Base-by-base conservation (phyloP, 2,113 vertebrate genomes). In the Pterocles orientalis region DNA sequence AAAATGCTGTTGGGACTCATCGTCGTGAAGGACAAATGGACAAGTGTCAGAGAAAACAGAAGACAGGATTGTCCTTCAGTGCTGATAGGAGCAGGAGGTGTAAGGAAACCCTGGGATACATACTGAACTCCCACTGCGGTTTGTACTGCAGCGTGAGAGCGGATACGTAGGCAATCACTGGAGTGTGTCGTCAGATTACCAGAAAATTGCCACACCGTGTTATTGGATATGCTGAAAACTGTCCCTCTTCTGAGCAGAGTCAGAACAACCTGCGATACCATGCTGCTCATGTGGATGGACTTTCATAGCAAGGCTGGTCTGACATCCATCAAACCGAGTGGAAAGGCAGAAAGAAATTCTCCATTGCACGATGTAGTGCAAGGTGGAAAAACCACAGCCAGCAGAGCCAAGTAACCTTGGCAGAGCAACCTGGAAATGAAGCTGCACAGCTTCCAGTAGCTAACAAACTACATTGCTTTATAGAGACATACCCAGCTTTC, bases 281-380 rank as follows among this genome's bases (percentile, higher is more conserved):
- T 18, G 33, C 60, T 0, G 0, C 34, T 84, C 1, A 0, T 5
- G 25, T 43, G 62, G 29, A 48, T 6, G 6, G 72, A 18, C 66
- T 69, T 45, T 41, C 28, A 8, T 2, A 71, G 39, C 25, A 68
- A 78, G 29, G 45, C 70, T 76, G 57, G 9, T 47, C 71, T 82
- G 79, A 86, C 11, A 51, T 19, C 29, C 47, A 14, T 13, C 34
- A 70, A 51, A 28, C 14, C 20, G 47, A 45, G n/a, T 4, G 0
- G 65, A 81, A 82, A 86, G 64, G 36, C 33, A 73, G 51, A 58
- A 77, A 8, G 39, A 70, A 51, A 53, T 77, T 66, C 41, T 45
- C n/a, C 19, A 3, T 15, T 9, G 57, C 50, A 58, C 0, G 0
- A 28, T n/a, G 17, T 12, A 73, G 69, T 6, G 4, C 41, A n/a